Conservation (phyloP, 2,113 vertebrate species). For the Malaclemys terrapin region DNA sequence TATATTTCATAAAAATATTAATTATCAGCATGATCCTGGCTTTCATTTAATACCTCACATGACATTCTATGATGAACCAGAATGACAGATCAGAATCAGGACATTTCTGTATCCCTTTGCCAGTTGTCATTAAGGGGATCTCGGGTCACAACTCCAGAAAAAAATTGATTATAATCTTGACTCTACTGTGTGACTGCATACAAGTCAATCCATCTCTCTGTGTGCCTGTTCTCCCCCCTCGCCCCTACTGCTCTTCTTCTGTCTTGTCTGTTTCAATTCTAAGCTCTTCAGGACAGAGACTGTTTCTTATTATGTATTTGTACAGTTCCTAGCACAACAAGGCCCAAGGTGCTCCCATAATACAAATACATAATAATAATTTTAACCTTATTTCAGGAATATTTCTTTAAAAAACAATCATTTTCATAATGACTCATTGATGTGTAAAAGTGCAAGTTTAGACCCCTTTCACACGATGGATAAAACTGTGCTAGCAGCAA, state of each 20-base stretch:
- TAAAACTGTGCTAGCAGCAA: not conserved
- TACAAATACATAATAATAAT: not conserved
- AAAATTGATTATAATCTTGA: not conserved
- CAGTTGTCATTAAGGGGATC: not conserved
- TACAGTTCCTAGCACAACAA: not conserved
- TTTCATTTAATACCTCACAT: not conserved
- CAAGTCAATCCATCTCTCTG: not conserved
- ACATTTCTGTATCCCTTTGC: not conserved
- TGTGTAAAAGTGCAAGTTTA: not conserved
- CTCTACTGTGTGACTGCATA: not conserved
- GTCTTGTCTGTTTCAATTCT: not conserved
- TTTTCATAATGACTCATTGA: not conserved
- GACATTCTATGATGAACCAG: not conserved
- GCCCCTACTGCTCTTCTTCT: not conserved
- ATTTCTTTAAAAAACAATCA: not conserved
- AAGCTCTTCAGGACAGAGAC: not conserved
- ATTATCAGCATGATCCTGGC: not conserved
- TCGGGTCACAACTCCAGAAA: not conserved
- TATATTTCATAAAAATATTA: not conserved
- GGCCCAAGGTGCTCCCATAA: not conserved
- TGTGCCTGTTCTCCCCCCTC: not conserved
- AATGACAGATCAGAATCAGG: not conserved
- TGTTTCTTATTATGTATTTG: not conserved
- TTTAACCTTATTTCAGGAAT: not conserved
- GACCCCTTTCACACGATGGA: not conserved